Evolutionary conservation across 2,797 vertebrate genomes (phyloP), one percentile per base, ranked within the genome.

Genomic region (Vespertilio murinus): DNA sequence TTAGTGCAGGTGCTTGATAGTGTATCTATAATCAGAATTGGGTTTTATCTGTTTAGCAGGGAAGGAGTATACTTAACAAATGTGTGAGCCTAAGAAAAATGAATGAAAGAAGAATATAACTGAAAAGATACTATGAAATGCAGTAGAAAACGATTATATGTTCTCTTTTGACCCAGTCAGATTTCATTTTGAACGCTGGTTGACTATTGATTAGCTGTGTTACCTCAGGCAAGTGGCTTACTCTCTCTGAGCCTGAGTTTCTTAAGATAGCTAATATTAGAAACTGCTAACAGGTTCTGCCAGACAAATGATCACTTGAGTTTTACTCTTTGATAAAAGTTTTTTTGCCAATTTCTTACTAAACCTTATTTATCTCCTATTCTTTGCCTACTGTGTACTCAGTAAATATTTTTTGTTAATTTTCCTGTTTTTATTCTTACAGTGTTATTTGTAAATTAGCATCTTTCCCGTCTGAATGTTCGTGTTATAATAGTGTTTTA

Each of bases 311-410:
- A 75, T 88, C 56, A 54, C 33, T 65, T 80, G 67, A 95, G 54
- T 73, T 89, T 95, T 64, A 85, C 33, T 75, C 11, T 61, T 40
- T 82, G 77, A 90, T 92, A 70, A 93, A 83, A 11, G 17, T 71
- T 88, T 54, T 54, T 49, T 82, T 88, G 22, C 87, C 45, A 73
- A 16, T 77, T 88, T 92, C 23, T 91, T 59, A 74, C 45, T 86
- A 79, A 81, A 80, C 28, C 38, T 91, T 77, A 35, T 91, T 87
- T 94, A 25, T 65, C 17, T 61, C n/a, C 6, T 54, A 1, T 82
- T 78, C 30, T 90, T 81, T 94, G n/a, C 42, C 33, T 64, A 88
- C 78, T 78, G 49, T 17, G 8, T 80, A 52, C 33, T 85, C 14
- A 59, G 47, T 70, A 54, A 78, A 56, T 81, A 73, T 30, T 94